phyloP scores from a whole-genome alignment of 2,888 invertebrate species.

The Polietes domitor region DNA sequence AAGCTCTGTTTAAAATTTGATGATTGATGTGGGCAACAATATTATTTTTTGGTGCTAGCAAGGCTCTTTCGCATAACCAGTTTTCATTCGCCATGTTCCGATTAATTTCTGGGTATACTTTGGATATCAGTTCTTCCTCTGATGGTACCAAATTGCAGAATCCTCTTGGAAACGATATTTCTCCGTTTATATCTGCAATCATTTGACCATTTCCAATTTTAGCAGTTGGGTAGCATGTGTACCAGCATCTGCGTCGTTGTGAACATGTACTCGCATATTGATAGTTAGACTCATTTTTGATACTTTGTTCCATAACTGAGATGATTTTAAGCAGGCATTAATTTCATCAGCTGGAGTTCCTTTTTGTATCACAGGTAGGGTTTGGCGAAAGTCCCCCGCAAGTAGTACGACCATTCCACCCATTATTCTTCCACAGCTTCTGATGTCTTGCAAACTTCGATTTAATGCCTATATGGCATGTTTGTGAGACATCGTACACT shows the following conservation, averaged over 20 bases:
- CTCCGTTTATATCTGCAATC: background rate
- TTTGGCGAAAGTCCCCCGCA: background rate
- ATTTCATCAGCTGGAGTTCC: background rate
- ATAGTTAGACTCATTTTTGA: slow-evolving; percentile 3
- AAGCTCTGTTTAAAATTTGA: too few relatives aligned
- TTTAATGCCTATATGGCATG: background rate
- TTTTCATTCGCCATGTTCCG: background rate
- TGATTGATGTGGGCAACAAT: too few relatives aligned
- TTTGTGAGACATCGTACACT: slow-evolving; percentile 57
- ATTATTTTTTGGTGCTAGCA: slow-evolving; percentile 42
- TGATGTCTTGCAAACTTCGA: background rate
- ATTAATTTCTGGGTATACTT: too few relatives aligned
- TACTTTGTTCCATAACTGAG: background rate
- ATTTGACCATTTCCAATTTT: slow-evolving; percentile 9
- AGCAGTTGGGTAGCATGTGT: background rate
- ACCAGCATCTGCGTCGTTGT: slow-evolving; percentile 20
- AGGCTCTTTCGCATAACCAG: slow-evolving; percentile 45
- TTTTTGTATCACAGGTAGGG: background rate
- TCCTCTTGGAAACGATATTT: background rate
- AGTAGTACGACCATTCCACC: background rate
- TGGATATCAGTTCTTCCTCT: background rate
- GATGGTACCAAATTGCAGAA: too few relatives aligned
- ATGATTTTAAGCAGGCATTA: background rate
- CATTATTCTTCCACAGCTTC: background rate
- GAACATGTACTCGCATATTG: slow-evolving; percentile 9